Evolutionary conservation across 2,797 vertebrate species (phyloP).

Genomic region (Pteronotus mesoamericanus): DNA sequence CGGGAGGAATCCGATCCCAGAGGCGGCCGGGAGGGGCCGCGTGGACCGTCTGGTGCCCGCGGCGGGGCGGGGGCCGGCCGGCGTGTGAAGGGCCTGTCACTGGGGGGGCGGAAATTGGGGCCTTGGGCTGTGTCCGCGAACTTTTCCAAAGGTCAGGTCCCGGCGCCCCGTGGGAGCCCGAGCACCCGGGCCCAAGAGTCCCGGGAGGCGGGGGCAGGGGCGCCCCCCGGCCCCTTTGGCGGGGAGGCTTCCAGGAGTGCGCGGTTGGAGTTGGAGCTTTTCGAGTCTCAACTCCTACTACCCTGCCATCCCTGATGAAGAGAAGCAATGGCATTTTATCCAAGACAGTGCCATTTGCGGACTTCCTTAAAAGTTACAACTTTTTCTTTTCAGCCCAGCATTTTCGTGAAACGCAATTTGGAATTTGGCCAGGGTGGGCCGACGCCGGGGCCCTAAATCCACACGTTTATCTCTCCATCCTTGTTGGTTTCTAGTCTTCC

Average conservation of each 20-base stretch:
- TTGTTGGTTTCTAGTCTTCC: background rate
- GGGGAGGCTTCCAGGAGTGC: conserved; percentile 22
- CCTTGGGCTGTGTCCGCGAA: conserved; percentile 29
- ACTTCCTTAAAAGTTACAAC: conserved; percentile 72
- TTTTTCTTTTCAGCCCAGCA: conserved; percentile 33
- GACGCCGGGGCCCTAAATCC: conserved; percentile 61
- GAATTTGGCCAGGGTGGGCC: conserved; percentile 71
- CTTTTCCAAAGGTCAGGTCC: conserved; percentile 73
- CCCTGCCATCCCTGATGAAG: conserved; percentile 46
- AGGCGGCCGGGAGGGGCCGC: background rate
- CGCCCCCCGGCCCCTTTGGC: conserved; percentile 40
- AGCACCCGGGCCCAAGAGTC: conserved; percentile 36
- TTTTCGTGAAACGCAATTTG: conserved; percentile 77
- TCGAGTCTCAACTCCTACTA: conserved; percentile 3
- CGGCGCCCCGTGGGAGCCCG: conserved; percentile 82
- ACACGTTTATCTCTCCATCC: conserved; percentile 67
- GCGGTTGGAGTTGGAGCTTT: background rate
- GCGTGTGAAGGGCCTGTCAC: conserved; percentile 66
- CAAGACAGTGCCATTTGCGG: conserved; percentile 60
- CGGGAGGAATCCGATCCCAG: conserved; percentile 38
- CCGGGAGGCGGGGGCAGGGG: conserved; percentile 6
- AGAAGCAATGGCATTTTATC: conserved; percentile 71
- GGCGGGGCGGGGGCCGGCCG: conserved; percentile 16
- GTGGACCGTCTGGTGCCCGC: conserved; percentile 52
- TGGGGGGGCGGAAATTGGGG: conserved; percentile 70